phyloP scores from a whole-genome alignment of 1,140 invertebrate genomes.

The Camponotus floridanus region DNA sequence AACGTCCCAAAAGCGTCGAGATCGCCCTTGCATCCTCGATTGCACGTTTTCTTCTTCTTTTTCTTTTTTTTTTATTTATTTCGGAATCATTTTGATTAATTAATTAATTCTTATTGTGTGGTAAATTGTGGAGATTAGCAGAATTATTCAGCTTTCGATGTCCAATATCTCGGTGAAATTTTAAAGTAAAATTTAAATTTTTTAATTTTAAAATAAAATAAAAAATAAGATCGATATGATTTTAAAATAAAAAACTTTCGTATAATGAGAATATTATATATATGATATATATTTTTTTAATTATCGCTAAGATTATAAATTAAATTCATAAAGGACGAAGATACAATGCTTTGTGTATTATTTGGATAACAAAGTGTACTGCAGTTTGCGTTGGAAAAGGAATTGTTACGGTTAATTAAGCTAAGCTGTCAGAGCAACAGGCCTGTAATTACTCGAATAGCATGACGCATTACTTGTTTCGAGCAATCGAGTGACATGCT shows the following conservation, averaged over 20 bases:
- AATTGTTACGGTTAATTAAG: constrained; percentile 41
- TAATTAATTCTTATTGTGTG: background rate
- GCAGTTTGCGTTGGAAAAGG: background rate
- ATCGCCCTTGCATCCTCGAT: too few relatives aligned
- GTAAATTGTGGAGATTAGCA: background rate
- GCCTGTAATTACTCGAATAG: constrained; percentile 11
- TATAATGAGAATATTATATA: background rate
- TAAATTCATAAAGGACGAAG: background rate
- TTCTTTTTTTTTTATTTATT: too few relatives aligned
- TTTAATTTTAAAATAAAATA: too few relatives aligned
- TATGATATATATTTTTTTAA: background rate
- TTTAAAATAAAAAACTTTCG: background rate
- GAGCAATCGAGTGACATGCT: constrained; percentile 31
- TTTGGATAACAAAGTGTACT: background rate
- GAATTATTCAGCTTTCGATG: background rate
- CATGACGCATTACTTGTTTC: constrained; percentile 35
- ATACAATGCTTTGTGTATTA: background rate
- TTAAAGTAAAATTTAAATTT: background rate
- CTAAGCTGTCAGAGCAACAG: constrained; percentile 4
- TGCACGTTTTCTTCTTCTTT: too few relatives aligned
- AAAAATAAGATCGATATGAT: too few relatives aligned
- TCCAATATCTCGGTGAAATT: background rate
- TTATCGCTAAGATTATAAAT: background rate
- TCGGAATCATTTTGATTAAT: too few relatives aligned
- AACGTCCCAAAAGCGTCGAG: too few relatives aligned